Evolutionary conservation across 92 coral and sea anemone genomes (phyloP), one percentile per base, ranked within the genome.

Genomic region (Hydrozoanthus gracilis): DNA sequence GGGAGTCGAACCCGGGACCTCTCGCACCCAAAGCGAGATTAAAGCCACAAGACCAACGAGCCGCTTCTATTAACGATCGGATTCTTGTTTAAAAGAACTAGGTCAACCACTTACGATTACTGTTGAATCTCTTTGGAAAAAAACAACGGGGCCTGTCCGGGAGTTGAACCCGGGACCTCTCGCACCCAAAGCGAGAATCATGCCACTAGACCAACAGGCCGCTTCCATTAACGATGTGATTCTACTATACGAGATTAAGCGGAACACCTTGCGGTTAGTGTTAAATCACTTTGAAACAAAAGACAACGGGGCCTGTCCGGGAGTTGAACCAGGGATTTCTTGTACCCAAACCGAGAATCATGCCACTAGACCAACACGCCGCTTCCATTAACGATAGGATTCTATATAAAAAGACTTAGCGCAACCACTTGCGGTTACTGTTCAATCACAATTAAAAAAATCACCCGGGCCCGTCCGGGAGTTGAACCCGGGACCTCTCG

Each of bases 101-200:
- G n/a, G n/a, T n/a, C n/a, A n/a, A n/a, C n/a, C n/a, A n/a, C n/a
- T n/a, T n/a, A n/a, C n/a, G n/a, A n/a, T n/a, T n/a, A n/a, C n/a
- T n/a, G n/a, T n/a, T n/a, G n/a, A n/a, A n/a, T n/a, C n/a, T n/a
- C n/a, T n/a, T n/a, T n/a, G n/a, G 39, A 27, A 27, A 27, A 27
- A 27, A 27, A 27, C 39, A 27, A 0, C 2, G 39, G 88, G 88
- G 91, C 83, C 78, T 90, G 89, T 90, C 90, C 95, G 95, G 95
- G 98, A 94, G 83, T 94, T 77, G 95, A 94, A 94, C 93, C 95
- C 98, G 98, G 88, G 98, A 89, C 98, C 98, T 94, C 98, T 92
- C 98, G 98, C 98, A 94, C 98, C 98, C 98, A 82, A 94, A 94
- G 98, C 95, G 98, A 90, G 98, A 94, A 94, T 94, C 98, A 94